A percentile compares a stretch with the other conserved stretches of the same genome.
Evolutionary conservation across 2,113 vertebrate species (phyloP).

Genomic region (Gambusia affinis): DNA sequence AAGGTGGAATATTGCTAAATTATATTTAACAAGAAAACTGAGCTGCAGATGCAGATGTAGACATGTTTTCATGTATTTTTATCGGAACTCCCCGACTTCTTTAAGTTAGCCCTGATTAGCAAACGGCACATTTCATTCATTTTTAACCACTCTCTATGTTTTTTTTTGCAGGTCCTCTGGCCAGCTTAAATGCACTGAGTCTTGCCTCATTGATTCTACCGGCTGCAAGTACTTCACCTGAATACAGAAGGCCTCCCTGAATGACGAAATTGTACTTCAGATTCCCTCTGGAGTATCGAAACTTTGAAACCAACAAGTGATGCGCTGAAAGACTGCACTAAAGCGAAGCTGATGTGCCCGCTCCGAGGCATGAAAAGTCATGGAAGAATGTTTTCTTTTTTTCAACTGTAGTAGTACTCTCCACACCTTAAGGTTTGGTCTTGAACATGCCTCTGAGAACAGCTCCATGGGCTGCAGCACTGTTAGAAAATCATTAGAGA

Average conservation of each 20-base stretch:
- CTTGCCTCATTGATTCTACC: slow-evolving; percentile 94
- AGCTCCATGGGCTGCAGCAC: slow-evolving; percentile 61
- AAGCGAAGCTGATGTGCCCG: slow-evolving; percentile 36
- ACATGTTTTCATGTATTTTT: neutral
- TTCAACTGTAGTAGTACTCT: neutral
- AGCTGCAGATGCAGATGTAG: neutral
- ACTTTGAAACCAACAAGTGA: slow-evolving; percentile 22
- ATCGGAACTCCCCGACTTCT: neutral
- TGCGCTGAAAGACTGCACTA: slow-evolving; percentile 31
- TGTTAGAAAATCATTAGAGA: slow-evolving; percentile 55
- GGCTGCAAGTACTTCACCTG: slow-evolving; percentile 97
- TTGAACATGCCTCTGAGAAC: slow-evolving; percentile 34
- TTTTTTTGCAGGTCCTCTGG: slow-evolving; percentile 86
- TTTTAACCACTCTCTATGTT: slow-evolving; percentile 6
- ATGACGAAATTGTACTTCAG: slow-evolving; percentile 35
- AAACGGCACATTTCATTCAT: neutral
- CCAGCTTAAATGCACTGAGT: slow-evolving; percentile 87
- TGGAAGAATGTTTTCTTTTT: slow-evolving; percentile 24
- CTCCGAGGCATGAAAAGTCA: slow-evolving; percentile 41
- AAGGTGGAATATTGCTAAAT: neutral
- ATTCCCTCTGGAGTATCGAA: slow-evolving; percentile 36
- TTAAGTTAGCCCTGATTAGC: neutral
- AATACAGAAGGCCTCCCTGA: slow-evolving; percentile 24
- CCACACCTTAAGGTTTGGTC: slow-evolving; percentile 19
- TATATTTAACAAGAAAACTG: neutral